Conservation (phyloP, 2,888 invertebrate genomes). For the Tanypteryx hageni region DNA sequence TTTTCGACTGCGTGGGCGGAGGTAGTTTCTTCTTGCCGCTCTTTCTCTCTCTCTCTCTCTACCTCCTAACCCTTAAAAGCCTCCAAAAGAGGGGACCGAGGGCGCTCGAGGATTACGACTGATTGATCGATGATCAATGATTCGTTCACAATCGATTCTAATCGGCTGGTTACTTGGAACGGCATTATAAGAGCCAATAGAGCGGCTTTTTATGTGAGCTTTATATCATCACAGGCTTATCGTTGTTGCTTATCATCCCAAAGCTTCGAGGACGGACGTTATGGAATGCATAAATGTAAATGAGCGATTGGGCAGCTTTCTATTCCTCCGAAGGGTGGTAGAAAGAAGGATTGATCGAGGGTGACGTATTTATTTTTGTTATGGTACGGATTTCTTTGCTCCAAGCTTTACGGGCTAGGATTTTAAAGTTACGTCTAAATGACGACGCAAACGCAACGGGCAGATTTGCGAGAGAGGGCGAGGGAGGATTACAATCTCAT, state of each 20-base stretch:
- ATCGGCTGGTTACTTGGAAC: neutral
- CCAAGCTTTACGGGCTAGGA: neutral
- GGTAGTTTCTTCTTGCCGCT: too few relatives aligned
- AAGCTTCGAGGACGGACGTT: neutral
- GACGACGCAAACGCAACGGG: neutral
- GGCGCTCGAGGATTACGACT: neutral
- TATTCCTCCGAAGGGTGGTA: neutral
- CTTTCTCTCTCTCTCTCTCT: too few relatives aligned
- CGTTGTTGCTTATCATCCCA: neutral
- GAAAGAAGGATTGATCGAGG: neutral
- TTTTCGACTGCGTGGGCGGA: too few relatives aligned
- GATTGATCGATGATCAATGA: neutral
- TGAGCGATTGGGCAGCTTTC: neutral
- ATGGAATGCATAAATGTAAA: neutral
- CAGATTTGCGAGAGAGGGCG: neutral
- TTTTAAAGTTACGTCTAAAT: neutral
- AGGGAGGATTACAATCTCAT: neutral
- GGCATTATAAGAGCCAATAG: neutral
- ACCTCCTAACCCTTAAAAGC: too few relatives aligned
- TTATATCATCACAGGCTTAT: neutral
- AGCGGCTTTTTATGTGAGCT: neutral
- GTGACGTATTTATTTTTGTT: neutral
- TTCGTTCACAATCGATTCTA: neutral
- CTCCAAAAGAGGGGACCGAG: too few relatives aligned
- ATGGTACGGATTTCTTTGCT: neutral